Evolutionary conservation across 2,888 invertebrate species (phyloP).

Genomic region (Stramonita haemastoma): DNA sequence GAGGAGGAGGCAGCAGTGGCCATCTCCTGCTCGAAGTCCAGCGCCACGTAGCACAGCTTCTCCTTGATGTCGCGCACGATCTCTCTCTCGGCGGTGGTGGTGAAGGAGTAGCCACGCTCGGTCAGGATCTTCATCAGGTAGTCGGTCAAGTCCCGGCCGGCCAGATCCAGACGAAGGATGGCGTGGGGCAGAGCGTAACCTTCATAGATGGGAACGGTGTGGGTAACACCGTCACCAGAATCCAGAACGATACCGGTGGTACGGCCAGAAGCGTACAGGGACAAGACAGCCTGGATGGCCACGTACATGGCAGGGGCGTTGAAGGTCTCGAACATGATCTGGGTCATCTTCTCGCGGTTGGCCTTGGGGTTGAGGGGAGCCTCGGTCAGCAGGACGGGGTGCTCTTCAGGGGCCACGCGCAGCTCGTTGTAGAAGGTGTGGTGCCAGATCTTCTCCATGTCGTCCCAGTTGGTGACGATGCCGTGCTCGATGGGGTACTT

Average conservation of each 20-base stretch:
- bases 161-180: conserved; percentile 82
- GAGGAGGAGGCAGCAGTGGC: conserved; percentile 87
- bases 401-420: conserved; percentile 83
- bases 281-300: conserved; percentile 94
- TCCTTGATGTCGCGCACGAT: conserved; percentile 96
- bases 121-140: conserved; percentile 80
- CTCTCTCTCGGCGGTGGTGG: conserved; percentile 89
- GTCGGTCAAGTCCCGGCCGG: conserved; percentile 64
- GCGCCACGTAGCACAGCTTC: conserved; percentile 94
- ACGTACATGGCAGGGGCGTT: conserved; percentile 96
- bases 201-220: conserved; percentile 88
- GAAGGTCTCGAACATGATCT: conserved; percentile 78
- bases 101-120: conserved; percentile 73
- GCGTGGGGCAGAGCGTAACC: conserved; percentile 95
- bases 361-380: conserved; percentile 93
- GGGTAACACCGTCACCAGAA: conserved; percentile 96
- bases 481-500: conserved; percentile 76
- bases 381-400: conserved; percentile 91
- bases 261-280: conserved; percentile 95
- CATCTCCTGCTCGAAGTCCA: conserved; percentile 93
- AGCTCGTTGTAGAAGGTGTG: conserved; percentile 76
- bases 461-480: conserved; percentile 76
- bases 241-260: conserved; percentile 97
- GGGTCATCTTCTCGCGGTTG: conserved; percentile 95
- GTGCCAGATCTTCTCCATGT: conserved; percentile 77